phyloP scores from a whole-genome alignment of 2,888 invertebrate species.

The Sminthurinus aureus region DNA sequence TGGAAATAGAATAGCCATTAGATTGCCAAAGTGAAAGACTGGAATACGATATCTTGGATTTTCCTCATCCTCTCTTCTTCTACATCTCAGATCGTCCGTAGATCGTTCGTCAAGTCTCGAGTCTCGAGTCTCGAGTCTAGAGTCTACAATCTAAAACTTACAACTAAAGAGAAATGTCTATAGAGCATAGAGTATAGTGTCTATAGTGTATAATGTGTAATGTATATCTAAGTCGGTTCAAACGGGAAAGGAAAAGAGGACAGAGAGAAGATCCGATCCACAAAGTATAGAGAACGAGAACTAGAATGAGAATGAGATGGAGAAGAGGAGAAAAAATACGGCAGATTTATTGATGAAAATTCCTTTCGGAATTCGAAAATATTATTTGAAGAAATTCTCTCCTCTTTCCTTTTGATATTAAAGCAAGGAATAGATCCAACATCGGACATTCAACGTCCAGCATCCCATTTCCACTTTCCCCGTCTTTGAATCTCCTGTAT shows the following conservation, averaged over 20 bases:
- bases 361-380: constrained; percentile 61
- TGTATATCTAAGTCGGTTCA: background rate
- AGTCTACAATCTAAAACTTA: too few relatives aligned
- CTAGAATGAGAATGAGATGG: constrained; percentile 26
- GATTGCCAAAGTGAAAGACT: constrained; percentile 7
- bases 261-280: background rate
- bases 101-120: too few relatives aligned
- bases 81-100: background rate
- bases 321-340: constrained; percentile 55
- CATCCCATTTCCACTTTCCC: background rate
- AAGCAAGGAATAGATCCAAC: constrained; percentile 33
- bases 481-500: too few relatives aligned
- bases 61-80: background rate
- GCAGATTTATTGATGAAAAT: constrained; percentile 61
- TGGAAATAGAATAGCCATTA: constrained; percentile 1
- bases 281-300: constrained; percentile 1
- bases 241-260: background rate
- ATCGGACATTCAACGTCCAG: background rate
- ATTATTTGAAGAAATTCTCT: constrained; percentile 55
- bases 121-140: too few relatives aligned
- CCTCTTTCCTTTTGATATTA: constrained; percentile 41
- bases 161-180: too few relatives aligned
- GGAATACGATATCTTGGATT: constrained; percentile 11
- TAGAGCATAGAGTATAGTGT: too few relatives aligned
- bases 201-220: too few relatives aligned